Evolutionary conservation across 2,888 invertebrate species (phyloP), one percentile per base, ranked within the genome.

Genomic region (Cloeon dipterum): DNA sequence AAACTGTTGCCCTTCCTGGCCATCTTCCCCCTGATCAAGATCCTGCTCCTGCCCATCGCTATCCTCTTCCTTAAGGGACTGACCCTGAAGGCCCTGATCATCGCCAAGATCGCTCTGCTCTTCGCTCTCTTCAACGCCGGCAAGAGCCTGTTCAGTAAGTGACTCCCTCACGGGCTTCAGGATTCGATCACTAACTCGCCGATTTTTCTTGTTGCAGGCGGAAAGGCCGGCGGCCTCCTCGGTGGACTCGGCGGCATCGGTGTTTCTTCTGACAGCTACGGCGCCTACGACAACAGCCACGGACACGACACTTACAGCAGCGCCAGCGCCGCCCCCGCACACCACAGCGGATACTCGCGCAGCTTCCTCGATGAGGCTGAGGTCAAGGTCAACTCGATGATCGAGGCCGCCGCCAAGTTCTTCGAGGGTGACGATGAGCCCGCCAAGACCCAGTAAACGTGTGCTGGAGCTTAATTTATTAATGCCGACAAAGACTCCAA

Each of bases 21-120:
- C 5, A 29, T 29, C 29, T 14, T 29, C 29, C 29, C 29, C 14
- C 5, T 29, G 29, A n/a, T 29, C 13, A 29, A 29, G 29, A 29
- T 29, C 8, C 14, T 29, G 3, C 59, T 82, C 63, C 65, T 83
- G 18, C 83, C 83, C 0, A 52, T 82, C 3, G 79, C 75, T 7
- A 76, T 83, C 47, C 81, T 78, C 26, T 74, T 74, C 8, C 63
- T 83, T 7, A 83, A 82, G 61, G 56, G 82, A 19, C 52, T 83
- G 42, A 83, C 83, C 8, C 82, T 82, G 38, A 83, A 83, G 52
- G 83, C 83, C n/a, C 58, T 83, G 42, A 81, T 83, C 49, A 74
- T 75, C 41, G 69, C 73, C 40, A 74, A 78, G 63, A 78, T 83
- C 47, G 83, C 83, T 0, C 59, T 83, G 2, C 66, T 83, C 7